Evolutionary conservation across 2,888 invertebrate genomes (phyloP), one percentile per base, ranked within the genome.

Genomic region (Argyresthia albistria): DNA sequence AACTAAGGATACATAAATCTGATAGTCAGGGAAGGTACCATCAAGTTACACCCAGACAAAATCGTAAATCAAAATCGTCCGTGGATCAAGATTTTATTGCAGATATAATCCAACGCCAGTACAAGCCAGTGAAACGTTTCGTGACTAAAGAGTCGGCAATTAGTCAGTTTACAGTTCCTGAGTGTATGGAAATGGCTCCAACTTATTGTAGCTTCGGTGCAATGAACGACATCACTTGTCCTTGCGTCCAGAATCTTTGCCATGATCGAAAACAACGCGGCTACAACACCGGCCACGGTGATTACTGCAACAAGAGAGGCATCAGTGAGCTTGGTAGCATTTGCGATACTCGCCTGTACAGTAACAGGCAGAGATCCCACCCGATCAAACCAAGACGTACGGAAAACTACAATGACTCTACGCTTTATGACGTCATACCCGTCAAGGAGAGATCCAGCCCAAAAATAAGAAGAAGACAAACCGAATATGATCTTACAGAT

Each of bases 401-500:
- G n/a, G 39, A 39, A 11, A 39, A 6, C 3, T 78, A 76, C 52
- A 76, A 81, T 56, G 71, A 83, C 58, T 71, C 80, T 25, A 70
- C 69, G 11, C 57, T 74, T 37, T 86, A 86, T 55, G 86, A 87
- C 53, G 54, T 82, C 35, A 62, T 86, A 36, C 86, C 86, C 1
- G 84, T 87, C 1, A 84, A 79, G 59, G 86, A 87, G 62, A 82
- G 75, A 58, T 68, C 76, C 1, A 84, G 81, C 57, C 82, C 83
- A 1, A 82, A 80, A 60, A 62, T 73, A 1, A 71, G 75, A 58
- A 67, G 70, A 55, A 84, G 80, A 59, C 73, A 75, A 60, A 56
- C 58, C 8, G 72, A 73, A 53, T 70, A 77, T 35, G 67, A 69
- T 57, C 56, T 66, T 39, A 60, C 60, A 35, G 56, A 62, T 11